Base-by-base conservation (phyloP, 1,140 invertebrate species). In the Diploscapter pachys region DNA sequence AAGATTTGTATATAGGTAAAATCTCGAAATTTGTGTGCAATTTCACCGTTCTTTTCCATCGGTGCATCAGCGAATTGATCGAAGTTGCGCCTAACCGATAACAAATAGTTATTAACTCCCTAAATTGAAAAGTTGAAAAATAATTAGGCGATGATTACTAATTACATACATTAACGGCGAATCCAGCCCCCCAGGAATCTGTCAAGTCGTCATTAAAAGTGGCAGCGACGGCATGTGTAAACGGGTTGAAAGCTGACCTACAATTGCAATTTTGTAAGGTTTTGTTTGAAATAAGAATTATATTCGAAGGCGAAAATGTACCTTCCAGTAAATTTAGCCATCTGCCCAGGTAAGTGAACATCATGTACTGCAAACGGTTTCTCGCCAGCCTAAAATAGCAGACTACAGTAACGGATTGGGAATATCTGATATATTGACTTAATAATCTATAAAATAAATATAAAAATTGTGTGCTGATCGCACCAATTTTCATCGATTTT, bases 101-200 rank as follows among this genome's bases (percentile, higher is more conserved):
- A 61, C 2, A 62, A 56, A 54, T 66, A 79, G 53, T 73, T 73
- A 62, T 78, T 78, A 11, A 78, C 77, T 48, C 69, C 77, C 77
- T 78, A 53, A 57, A 31, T 31, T 31, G 1, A 31, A 31, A 9
- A 55, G 9, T 11, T 5, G 56, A 31, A 31, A 31, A 31, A 0
- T 31, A 31, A 31, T 31, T 1, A 31, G 31, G 31, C 31, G 31
- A 31, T 31, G 1, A 31, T 31, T 31, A 31, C 3, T 63, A 72
- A 68, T 48, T 62, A 79, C 78, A 31, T 31, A 31, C 31, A 64
- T 79, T 79, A 63, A 80, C 79, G 56, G 76, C 79, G 63, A 75
- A 80, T 54, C 79, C 79, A 13, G 79, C 65, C n/a, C 76, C 76
- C 79, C 79, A 80, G 51, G 78, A 80, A 72, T 80, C 79, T 49